Conservation (phyloP, 1,140 invertebrate genomes). For the Laupala kohalensis region DNA sequence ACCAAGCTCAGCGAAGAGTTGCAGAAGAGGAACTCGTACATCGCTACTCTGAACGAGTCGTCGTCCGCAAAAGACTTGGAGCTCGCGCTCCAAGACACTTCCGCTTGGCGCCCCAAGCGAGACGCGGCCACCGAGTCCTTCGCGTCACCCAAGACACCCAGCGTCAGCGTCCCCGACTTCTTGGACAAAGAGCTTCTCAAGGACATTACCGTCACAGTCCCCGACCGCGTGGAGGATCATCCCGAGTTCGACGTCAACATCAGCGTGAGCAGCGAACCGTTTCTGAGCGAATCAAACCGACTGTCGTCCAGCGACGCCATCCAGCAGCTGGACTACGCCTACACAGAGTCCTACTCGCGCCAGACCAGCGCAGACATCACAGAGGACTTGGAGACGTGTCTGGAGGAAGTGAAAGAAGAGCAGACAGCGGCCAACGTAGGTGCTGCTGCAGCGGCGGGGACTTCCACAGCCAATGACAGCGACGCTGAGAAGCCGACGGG, state of each 20-base stretch:
- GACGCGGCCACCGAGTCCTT: neutral
- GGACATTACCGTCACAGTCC: neutral
- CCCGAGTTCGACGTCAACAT: conserved; percentile 33
- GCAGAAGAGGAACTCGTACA: conserved; percentile 30
- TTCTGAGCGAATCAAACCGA: neutral
- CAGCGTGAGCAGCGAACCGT: conserved; percentile 18
- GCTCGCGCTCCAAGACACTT: neutral
- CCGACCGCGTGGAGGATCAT: neutral
- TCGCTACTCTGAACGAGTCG: conserved; percentile 7
- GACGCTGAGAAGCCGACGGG: conserved; percentile 4
- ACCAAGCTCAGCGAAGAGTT: conserved; percentile 41
- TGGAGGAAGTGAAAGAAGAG: neutral
- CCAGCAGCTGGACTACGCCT: neutral
- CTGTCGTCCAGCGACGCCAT: neutral
- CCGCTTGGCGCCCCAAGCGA: neutral
- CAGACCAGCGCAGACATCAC: conserved; percentile 2
- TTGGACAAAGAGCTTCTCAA: conserved; percentile 1
- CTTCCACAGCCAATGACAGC: neutral
- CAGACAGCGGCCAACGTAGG: neutral
- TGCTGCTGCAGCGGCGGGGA: neutral
- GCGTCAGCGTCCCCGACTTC: neutral
- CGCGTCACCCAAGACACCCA: neutral
- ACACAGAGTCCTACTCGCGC: neutral
- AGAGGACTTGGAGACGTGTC: neutral
- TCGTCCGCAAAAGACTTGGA: neutral